Evolutionary conservation across 2,888 invertebrate genomes (phyloP).

Genomic region (Tanypteryx hageni): DNA sequence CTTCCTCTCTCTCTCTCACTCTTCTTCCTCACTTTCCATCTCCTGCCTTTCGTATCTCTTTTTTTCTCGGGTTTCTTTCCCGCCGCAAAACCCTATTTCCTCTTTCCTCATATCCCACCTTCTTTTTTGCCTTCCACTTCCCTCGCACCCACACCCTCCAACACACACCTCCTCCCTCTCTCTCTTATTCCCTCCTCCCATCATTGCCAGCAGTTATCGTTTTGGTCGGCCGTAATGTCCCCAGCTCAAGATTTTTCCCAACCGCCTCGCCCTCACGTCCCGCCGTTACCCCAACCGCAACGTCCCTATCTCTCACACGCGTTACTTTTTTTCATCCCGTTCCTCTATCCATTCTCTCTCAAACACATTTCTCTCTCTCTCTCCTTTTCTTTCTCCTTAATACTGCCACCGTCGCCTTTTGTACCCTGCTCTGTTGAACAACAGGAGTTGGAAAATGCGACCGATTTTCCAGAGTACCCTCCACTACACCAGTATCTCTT

Average conservation of each 20-base stretch:
- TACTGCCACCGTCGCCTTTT: neutral
- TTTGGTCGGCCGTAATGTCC: conserved; percentile 41
- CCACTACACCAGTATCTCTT: neutral
- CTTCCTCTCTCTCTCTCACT: neutral
- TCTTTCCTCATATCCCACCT: neutral
- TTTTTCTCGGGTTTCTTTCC: neutral
- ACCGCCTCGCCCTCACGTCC: neutral
- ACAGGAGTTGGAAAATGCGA: neutral
- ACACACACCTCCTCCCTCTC: neutral
- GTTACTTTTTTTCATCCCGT: neutral
- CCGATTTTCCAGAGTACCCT: neutral
- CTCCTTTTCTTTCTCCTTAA: neutral
- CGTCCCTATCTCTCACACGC: neutral
- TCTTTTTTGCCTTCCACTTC: neutral
- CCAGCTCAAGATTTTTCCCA: conserved; percentile 22
- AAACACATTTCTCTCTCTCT: neutral
- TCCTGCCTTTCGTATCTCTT: neutral
- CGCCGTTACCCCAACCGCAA: neutral
- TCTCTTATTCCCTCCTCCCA: neutral
- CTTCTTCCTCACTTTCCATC: neutral
- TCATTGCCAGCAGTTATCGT: conserved; percentile 52
- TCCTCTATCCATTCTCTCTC: neutral
- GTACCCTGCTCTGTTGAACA: neutral
- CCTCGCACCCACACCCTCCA: neutral
- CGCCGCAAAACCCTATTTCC: neutral